Percentiles rank a stretch among this genome's conserved stretches.
These are phyloP conservation scores for Scaptodrosophila lebanonensis DNA, from an alignment of 1,140 invertebrate genomes.

Conservation along the genomic window DNA sequence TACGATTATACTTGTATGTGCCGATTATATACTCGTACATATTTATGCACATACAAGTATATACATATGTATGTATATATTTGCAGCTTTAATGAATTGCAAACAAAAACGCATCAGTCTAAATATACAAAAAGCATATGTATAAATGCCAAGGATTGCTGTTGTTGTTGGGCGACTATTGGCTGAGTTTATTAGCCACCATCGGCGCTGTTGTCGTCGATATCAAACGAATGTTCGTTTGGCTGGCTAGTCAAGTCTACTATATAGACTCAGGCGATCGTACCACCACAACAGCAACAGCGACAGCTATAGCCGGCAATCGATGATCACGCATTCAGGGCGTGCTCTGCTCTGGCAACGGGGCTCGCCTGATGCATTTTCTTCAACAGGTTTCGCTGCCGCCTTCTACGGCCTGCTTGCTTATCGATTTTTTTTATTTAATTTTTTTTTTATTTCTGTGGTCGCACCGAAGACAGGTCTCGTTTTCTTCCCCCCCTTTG, in stretches of 20 bases:
- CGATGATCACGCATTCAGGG: slow-evolving; percentile 55
- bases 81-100: slow-evolving; percentile 23
- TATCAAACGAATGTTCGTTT: slow-evolving; percentile 28
- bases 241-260: too few relatives aligned
- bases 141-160: slow-evolving; percentile 14
- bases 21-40: too few relatives aligned
- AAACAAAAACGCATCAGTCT: slow-evolving; percentile 13
- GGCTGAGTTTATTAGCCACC: slow-evolving; percentile 33
- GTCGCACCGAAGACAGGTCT: slow-evolving; percentile 38
- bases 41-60: too few relatives aligned
- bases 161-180: slow-evolving; percentile 25
- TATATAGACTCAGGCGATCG: slow-evolving; percentile 35
- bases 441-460: not conserved
- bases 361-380: slow-evolving; percentile 51
- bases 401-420: not conserved
- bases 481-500: too few relatives aligned
- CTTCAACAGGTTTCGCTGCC: slow-evolving; percentile 54
- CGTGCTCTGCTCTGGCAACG: slow-evolving; percentile 42
- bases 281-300: slow-evolving; percentile 26
- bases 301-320: slow-evolving; percentile 27
- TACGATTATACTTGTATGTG: too few relatives aligned
- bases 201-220: too few relatives aligned
- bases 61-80: too few relatives aligned
- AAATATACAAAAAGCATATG: not conserved
- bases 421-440: slow-evolving; percentile 1